Evolutionary conservation across 2,797 vertebrate genomes (phyloP).

Genomic region (Aeoliscus strigatus): DNA sequence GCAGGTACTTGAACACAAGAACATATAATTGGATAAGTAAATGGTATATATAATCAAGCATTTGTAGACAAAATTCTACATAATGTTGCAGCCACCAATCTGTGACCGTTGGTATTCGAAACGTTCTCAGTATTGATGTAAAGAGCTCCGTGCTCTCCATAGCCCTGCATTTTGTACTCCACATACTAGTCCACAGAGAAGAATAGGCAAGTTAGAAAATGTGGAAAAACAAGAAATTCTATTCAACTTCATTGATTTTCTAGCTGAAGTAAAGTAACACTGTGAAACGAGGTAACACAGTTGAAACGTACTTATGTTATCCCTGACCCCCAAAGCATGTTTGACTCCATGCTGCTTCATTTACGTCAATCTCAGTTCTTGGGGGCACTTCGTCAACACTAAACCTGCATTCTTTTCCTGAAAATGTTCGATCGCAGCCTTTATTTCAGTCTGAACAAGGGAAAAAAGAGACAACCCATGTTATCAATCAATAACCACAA

Average conservation of each 20-base stretch:
- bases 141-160: too few relatives aligned
- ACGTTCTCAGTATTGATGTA: too few relatives aligned
- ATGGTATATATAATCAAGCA: too few relatives aligned
- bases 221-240: neutral
- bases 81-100: too few relatives aligned
- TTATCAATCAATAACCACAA: too few relatives aligned
- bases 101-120: too few relatives aligned
- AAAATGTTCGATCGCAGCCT: too few relatives aligned
- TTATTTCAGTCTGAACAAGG: too few relatives aligned
- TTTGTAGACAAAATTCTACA: too few relatives aligned
- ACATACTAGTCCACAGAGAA: neutral
- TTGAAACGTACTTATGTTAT: constrained; percentile 1
- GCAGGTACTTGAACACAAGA: neutral
- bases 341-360: constrained; percentile 1
- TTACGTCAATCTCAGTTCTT: neutral
- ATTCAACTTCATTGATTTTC: constrained; percentile 4
- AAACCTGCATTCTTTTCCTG: neutral
- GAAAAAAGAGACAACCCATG: too few relatives aligned
- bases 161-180: neutral
- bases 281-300: neutral
- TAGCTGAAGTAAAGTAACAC: constrained; percentile 6
- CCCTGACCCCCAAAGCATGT: constrained; percentile 8
- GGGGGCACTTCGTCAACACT: neutral
- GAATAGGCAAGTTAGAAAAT: neutral
- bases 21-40: neutral